Evolutionary conservation across 1,140 invertebrate species (phyloP).

Genomic region (Eciton burchellii): DNA sequence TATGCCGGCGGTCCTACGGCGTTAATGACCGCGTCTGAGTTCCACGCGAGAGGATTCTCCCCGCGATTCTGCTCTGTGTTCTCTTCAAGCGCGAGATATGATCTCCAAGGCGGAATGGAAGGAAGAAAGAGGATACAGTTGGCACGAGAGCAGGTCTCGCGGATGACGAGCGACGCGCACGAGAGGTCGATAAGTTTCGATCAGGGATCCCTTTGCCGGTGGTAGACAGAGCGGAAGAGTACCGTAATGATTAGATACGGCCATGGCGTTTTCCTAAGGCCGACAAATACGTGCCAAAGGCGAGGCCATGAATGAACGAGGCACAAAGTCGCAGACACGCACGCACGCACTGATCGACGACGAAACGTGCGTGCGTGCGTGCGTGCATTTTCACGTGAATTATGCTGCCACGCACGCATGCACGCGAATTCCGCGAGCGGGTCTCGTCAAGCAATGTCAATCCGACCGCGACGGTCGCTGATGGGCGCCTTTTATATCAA

Average conservation of each 20-base stretch:
- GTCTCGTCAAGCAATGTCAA: conserved; percentile 45
- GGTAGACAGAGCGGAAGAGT: not conserved
- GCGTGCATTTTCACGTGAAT: not conserved
- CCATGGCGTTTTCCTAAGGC: not conserved
- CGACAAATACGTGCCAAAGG: conserved; percentile 22
- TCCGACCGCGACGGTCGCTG: conserved; percentile 34
- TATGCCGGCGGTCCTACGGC: not conserved
- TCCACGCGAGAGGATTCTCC: not conserved
- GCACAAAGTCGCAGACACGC: conserved; percentile 15
- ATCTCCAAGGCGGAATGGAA: not conserved
- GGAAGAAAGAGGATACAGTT: not conserved
- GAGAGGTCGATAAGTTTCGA: not conserved
- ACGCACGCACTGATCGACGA: not conserved
- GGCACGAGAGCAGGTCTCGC: not conserved
- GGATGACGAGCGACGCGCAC: too few relatives aligned
- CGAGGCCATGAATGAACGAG: conserved; percentile 23
- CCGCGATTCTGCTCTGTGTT: not conserved
- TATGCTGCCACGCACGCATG: conserved; percentile 7
- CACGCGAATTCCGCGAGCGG: not conserved
- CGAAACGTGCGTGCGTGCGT: not conserved
- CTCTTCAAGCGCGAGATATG: too few relatives aligned
- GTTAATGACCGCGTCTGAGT: not conserved
- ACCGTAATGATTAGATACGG: conserved; percentile 1
- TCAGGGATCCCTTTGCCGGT: not conserved
- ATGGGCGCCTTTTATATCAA: conserved; percentile 58